Evolutionary conservation across 2,113 vertebrate genomes (phyloP).

Genomic region (Dendrocopos noguchii): DNA sequence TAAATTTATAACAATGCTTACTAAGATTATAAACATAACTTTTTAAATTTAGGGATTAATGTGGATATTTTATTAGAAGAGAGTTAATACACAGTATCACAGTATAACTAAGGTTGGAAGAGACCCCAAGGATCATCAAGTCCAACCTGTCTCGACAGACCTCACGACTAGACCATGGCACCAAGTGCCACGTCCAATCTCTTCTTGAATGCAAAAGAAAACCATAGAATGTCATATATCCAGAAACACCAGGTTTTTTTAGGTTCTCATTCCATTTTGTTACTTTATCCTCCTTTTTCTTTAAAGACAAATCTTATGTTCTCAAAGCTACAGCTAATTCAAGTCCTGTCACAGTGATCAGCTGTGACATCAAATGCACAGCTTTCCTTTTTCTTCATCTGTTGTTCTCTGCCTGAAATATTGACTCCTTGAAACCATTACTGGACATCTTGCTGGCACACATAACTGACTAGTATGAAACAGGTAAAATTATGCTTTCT

Average conservation of each 20-base stretch:
- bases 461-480: not conserved
- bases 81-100: too few relatives aligned
- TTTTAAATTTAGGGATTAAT: not conserved
- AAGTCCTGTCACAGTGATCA: not conserved
- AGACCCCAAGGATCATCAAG: too few relatives aligned
- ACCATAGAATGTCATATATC: not conserved
- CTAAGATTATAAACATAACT: not conserved
- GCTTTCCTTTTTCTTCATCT: not conserved
- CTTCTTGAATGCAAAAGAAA: not conserved
- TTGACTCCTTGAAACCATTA: not conserved
- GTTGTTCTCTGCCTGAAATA: not conserved
- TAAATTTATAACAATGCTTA: not conserved
- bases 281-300: not conserved
- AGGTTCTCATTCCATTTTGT: not conserved
- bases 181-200: too few relatives aligned
- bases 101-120: too few relatives aligned
- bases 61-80: not conserved
- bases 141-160: too few relatives aligned
- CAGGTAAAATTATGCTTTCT: not conserved
- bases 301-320: not conserved
- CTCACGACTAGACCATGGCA: too few relatives aligned
- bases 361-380: not conserved
- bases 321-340: not conserved
- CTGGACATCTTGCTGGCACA: not conserved
- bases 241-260: not conserved